Evolutionary conservation across 2,888 invertebrate species (phyloP).

Genomic region (Parnassius apollo): DNA sequence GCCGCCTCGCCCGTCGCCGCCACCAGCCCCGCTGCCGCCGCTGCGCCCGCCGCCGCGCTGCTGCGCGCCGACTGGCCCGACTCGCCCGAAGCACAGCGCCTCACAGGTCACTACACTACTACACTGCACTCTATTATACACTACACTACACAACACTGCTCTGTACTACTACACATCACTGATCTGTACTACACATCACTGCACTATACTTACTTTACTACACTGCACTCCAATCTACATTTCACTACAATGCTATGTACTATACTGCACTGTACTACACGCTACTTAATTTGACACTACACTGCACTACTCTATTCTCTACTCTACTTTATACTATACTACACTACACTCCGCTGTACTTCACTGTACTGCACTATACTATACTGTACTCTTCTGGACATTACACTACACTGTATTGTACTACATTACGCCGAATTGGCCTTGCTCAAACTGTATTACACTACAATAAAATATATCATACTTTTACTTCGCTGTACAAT

Average conservation of each 20-base stretch:
- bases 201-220: neutral
- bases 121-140: neutral
- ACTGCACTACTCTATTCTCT: neutral
- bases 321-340: too few relatives aligned
- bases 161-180: too few relatives aligned
- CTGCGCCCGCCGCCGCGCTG: constrained; percentile 50
- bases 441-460: constrained; percentile 33
- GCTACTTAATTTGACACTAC: neutral
- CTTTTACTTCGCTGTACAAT: constrained; percentile 34
- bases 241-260: too few relatives aligned
- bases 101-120: constrained; percentile 43
- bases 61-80: constrained; percentile 56
- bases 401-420: constrained; percentile 51
- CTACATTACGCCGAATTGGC: constrained; percentile 36
- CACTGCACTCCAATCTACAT: neutral
- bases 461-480: too few relatives aligned
- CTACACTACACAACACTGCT: too few relatives aligned
- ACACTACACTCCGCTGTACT: too few relatives aligned
- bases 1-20: constrained; percentile 23
- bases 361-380: constrained; percentile 36
- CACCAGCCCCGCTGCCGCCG: constrained; percentile 44
- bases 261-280: neutral
- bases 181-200: too few relatives aligned
- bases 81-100: constrained; percentile 35
- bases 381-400: constrained; percentile 40